Base-by-base conservation (phyloP, 2,888 invertebrate species). In the Pharmacophagus antenor region DNA sequence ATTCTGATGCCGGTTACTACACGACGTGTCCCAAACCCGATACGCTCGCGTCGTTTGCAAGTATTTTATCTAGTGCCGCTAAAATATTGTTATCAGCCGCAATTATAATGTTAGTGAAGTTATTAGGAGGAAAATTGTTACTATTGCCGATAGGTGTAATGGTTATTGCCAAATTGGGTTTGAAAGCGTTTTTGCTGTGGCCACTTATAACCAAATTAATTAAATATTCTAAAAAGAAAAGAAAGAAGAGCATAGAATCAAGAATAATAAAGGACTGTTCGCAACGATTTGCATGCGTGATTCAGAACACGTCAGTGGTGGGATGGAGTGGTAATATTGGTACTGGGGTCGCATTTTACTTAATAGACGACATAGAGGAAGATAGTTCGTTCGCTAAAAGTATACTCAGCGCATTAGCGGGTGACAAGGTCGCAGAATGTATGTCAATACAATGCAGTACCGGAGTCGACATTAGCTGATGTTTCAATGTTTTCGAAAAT, bases 381-480 rank as follows among this genome's bases (percentile, higher is more conserved):
- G 84, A 88, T 66, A 75, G 77, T 66, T 74, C 80, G 41, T 75
- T 86, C 64, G 83, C 85, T 63, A 85, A 85, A 77, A 82, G 78
- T 67, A 72, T 90, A 70, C 73, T 89, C 67, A 80, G 82, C 66
- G 73, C 86, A 67, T 79, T 90, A 69, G 83, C 88, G 18, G 86
- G 87, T 66, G 83, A 87, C 70, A 82, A 86, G 72, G 84, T 90
- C 67, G 88, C 90, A 27, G 76, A 85, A 76, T 90, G 90, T 76
- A 88, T 89, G 87, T 79, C 86, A 70, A 70, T 89, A 63, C 86
- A 88, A 69, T 90, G 90, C 75, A 82, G 77, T 78, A 83, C 86
- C 70, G 89, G 88, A 67, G 76, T 84, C 68, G 82, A 88, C 74
- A 82, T 89, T 72, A 88, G 88, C 84, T 89, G 86, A 88, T 81